These are phyloP conservation scores for Liasis olivaceus DNA, from an alignment of 2,797 vertebrate genomes.

Conservation along the genomic window DNA sequence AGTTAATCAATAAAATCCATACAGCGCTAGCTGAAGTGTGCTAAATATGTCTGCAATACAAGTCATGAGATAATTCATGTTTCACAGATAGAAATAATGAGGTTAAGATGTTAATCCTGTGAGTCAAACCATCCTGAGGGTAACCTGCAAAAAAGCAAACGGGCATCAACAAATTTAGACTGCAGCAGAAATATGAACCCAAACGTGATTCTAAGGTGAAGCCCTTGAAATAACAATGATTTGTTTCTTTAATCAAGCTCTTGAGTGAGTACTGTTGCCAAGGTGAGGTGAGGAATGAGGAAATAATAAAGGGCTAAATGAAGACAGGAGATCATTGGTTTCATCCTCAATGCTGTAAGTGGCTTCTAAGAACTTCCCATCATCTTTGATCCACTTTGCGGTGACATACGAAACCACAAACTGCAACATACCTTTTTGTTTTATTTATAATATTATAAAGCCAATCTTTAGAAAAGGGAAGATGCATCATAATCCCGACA, in stretches of 20 bases:
- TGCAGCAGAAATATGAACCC: slow-evolving; percentile 41
- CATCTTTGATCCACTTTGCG: background rate
- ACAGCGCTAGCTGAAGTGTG: background rate
- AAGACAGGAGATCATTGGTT: rapidly evolving
- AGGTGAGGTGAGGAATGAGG: slow-evolving; percentile 31
- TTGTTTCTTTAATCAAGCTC: slow-evolving; percentile 33
- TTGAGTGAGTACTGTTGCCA: slow-evolving; percentile 22
- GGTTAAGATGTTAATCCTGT: background rate
- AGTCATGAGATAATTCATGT: background rate
- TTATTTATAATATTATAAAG: background rate
- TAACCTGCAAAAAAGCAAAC: background rate
- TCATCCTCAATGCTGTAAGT: background rate
- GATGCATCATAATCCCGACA: background rate
- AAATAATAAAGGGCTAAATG: slow-evolving; percentile 40
- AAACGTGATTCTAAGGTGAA: slow-evolving; percentile 25
- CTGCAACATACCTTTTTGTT: background rate
- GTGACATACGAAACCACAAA: background rate
- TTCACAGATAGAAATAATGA: background rate
- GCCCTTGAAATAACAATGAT: slow-evolving; percentile 8
- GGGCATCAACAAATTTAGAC: slow-evolving; percentile 17
- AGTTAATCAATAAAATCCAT: background rate
- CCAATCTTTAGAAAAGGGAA: background rate
- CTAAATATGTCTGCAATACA: background rate
- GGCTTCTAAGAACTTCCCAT: background rate
- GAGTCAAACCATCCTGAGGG: background rate